phyloP scores from a whole-genome alignment of 2,113 vertebrate genomes.

The Myanophis thanlyinensis region DNA sequence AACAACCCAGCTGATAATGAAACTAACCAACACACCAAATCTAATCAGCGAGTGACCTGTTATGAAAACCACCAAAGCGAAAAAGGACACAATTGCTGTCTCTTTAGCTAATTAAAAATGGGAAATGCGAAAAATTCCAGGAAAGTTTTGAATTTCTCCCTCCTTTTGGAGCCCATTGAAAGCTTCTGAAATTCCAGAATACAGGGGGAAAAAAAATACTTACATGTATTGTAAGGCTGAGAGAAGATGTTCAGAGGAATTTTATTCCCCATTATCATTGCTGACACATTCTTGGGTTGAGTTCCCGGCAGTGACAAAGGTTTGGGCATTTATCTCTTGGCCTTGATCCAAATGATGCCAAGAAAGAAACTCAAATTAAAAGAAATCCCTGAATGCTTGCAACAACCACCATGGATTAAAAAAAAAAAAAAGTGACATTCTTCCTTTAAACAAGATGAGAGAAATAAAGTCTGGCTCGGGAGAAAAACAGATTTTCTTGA shows the following conservation, averaged over 20 bases:
- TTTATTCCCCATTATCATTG: background rate
- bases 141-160: background rate
- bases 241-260: background rate
- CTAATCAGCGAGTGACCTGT: background rate
- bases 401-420: background rate
- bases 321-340: background rate
- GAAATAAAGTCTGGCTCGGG: background rate
- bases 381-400: background rate
- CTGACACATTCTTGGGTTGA: background rate
- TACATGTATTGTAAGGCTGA: background rate
- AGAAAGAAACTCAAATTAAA: background rate
- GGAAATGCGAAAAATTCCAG: too few species aligned
- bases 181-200: background rate
- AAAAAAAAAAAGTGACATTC: background rate
- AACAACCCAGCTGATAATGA: background rate
- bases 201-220: background rate
- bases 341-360: background rate
- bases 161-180: background rate
- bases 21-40: background rate
- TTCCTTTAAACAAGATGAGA: background rate
- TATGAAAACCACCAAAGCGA: background rate
- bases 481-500: background rate
- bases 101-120: background rate
- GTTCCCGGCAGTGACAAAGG: background rate
- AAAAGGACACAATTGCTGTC: background rate